Evolutionary conservation across 2,113 vertebrate species (phyloP), one percentile per base, ranked within the genome.

Genomic region (Puntigrus tetrazona): DNA sequence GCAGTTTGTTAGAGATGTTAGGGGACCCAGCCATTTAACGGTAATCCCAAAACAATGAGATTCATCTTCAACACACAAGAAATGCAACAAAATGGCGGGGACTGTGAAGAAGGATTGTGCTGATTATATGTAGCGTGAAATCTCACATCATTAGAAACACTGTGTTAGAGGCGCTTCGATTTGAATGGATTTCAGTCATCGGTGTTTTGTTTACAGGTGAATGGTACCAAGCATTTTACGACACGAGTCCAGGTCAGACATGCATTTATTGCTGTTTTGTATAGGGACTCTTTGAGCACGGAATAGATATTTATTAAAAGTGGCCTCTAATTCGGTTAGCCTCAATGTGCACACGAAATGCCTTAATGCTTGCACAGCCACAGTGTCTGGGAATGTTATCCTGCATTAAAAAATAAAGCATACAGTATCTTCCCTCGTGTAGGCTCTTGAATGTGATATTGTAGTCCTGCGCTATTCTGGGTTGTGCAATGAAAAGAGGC

Each of bases 351-450:
- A 36, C 50, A 57, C 29, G 38, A 29, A 57, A 55, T 55, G 20
- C 10, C 50, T 77, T 77, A 27, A 75, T 50, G 18, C 14, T 20
- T 50, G 11, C 43, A 50, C 43, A 50, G 38, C 70, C 14, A 41
- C 70, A 73, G 11, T 75, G 22, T 47, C 7, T 50, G 50, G 45
- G 45, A 50, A 31, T 75, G 38, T 43, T 74, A 13, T 73, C 38
- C 14, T 47, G 55, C 55, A 34, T 81, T 67, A 31, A 16, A 45
- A 47, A 70, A 82, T 70, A 82, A 82, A 82, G 27, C 78, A 67
- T 55, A 65, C 63, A 36, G 45, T 52, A 27, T 31, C 47, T 81
- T 31, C n/a, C 25, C 78, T 67, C 41, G 13, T 67, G 27, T 67
- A 45, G 47, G n/a, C 38, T 47, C 38, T 81, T 61, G 36, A 78